phyloP scores from a whole-genome alignment of 2,113 vertebrate species.

The Rhegmatorhina hoffmannsi region DNA sequence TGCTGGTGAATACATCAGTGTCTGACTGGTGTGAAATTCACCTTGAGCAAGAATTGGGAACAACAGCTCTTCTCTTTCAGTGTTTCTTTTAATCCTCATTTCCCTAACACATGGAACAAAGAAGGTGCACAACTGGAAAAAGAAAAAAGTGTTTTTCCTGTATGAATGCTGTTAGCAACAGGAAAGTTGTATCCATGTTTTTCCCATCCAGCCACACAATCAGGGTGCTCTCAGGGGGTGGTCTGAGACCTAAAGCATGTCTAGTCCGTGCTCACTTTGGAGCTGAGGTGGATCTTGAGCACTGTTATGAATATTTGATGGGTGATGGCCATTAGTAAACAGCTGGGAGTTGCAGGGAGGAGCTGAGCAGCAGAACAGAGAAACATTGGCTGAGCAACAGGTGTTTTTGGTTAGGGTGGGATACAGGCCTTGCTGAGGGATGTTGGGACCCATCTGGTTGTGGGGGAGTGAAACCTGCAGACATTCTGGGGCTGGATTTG shows the following conservation, averaged over 20 bases:
- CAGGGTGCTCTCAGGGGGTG: background rate
- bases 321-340: background rate
- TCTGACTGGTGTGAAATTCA: background rate
- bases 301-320: background rate
- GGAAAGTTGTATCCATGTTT: rapidly evolving
- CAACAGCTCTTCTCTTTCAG: background rate
- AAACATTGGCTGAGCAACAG: background rate
- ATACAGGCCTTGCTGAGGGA: background rate
- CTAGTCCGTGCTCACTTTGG: rapidly evolving
- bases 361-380: background rate
- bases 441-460: rapidly evolving
- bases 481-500: rapidly evolving
- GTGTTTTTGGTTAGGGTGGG: background rate
- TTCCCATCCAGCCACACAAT: background rate
- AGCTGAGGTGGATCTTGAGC: background rate
- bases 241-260: background rate
- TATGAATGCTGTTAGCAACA: background rate
- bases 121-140: background rate
- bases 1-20: background rate
- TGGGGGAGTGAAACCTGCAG: background rate
- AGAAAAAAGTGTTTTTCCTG: rapidly evolving
- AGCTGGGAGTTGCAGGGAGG: background rate
- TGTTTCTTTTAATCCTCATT: background rate
- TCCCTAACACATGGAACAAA: background rate
- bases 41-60: background rate